A percentile compares a stretch with the other conserved stretches of the same genome.
Evolutionary conservation across 37 sponge, comb jelly and placozoan genomes (phyloP).

Genomic region (Geodia barretti): DNA sequence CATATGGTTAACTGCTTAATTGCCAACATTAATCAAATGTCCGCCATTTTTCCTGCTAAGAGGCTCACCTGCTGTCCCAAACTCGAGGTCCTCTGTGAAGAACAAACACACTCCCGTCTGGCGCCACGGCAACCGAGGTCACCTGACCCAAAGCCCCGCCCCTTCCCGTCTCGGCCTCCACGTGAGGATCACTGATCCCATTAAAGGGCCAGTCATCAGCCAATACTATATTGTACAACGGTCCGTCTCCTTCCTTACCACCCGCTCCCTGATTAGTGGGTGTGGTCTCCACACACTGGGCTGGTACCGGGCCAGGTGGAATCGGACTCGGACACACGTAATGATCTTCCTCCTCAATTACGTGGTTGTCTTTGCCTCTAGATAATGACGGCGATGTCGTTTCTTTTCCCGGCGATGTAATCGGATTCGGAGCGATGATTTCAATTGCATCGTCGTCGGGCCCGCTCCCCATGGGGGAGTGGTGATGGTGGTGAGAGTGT

Average conservation of each 20-base stretch:
- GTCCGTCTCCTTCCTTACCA: not conserved
- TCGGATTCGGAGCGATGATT: not conserved
- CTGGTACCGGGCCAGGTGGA: conserved; percentile 2
- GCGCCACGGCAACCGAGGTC: conserved; percentile 52
- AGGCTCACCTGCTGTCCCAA: conserved; percentile 69
- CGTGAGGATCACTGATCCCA: not conserved
- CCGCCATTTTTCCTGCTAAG: not conserved
- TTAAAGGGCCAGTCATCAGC: conserved; percentile 49
- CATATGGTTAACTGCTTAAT: no score
- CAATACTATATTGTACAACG: not conserved
- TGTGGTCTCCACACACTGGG: not conserved
- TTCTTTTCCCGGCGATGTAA: not conserved
- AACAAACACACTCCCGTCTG: conserved; percentile 45
- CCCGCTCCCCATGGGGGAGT: no score
- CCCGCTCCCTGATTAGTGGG: not conserved
- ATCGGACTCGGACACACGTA: conserved; percentile 18
- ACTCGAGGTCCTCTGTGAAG: conserved; percentile 67
- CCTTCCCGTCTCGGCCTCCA: not conserved
- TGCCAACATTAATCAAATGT: no score
- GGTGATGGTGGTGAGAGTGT: conserved; percentile 5
- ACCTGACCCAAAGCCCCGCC: conserved; percentile 73
- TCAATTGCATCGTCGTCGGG: not conserved
- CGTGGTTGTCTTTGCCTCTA: not conserved
- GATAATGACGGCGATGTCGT: not conserved
- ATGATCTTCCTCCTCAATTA: conserved; percentile 23